These are phyloP conservation scores for Melanerpes aurifrons DNA, from an alignment of 2,113 vertebrate species.

Conservation along the genomic window DNA sequence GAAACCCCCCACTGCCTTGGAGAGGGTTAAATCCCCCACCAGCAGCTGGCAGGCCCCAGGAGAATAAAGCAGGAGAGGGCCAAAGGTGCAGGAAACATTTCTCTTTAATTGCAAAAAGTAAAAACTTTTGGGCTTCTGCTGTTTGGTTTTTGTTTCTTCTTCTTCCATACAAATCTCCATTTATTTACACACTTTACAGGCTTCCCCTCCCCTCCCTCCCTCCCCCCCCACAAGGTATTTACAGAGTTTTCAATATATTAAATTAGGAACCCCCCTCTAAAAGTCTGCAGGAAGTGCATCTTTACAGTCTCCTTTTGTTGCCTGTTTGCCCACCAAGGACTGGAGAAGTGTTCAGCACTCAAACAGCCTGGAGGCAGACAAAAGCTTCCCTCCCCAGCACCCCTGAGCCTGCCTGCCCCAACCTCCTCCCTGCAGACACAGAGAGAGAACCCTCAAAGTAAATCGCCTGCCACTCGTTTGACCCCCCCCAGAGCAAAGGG, in stretches of 20 bases:
- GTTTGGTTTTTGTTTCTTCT: background rate
- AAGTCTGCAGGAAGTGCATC: constrained; percentile 66
- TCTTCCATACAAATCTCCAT: constrained; percentile 63
- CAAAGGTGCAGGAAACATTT: constrained; percentile 42
- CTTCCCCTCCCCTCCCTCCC: background rate
- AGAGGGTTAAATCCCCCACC: background rate
- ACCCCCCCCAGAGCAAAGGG: constrained; percentile 13
- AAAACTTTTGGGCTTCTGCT: constrained; percentile 27
- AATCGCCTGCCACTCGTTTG: background rate
- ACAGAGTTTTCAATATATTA: constrained; percentile 56
- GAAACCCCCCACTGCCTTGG: too few species aligned
- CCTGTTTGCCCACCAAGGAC: background rate
- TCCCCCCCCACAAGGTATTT: constrained; percentile 28
- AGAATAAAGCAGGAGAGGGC: background rate
- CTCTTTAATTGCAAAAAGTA: constrained; percentile 76
- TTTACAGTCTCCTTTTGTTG: constrained; percentile 24
- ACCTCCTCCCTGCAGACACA: background rate
- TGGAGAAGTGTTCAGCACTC: background rate
- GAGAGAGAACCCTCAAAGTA: background rate
- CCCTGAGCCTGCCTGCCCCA: constrained; percentile 46
- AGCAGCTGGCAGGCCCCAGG: background rate
- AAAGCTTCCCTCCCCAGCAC: constrained; percentile 18
- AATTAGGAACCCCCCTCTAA: constrained; percentile 57
- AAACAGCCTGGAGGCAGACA: constrained; percentile 29
- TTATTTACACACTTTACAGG: constrained; percentile 71